Evolutionary conservation across 2,113 vertebrate genomes (phyloP).

Genomic region (Penelope pileata): DNA sequence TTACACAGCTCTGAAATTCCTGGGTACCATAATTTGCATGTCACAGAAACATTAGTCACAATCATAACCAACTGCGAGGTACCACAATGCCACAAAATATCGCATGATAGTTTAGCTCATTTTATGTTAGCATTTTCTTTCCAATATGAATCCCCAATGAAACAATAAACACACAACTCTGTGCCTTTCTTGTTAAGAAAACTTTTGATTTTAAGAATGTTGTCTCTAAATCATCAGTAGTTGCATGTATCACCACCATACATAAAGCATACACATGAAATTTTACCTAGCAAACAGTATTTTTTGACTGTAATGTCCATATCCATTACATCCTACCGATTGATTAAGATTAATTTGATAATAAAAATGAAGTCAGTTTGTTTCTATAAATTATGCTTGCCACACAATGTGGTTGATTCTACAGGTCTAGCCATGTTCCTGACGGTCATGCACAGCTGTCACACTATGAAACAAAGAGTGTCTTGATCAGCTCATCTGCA

Average conservation of each 20-base stretch:
- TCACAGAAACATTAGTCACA: background rate
- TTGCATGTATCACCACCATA: background rate
- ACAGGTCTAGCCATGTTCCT: background rate
- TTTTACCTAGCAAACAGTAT: background rate
- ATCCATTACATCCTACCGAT: background rate
- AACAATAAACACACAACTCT: background rate
- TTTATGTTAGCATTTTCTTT: background rate
- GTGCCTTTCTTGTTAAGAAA: background rate
- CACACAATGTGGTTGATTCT: background rate
- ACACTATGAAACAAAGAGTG: too few species aligned
- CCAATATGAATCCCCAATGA: background rate
- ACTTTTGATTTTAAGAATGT: background rate
- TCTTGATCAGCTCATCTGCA: too few species aligned
- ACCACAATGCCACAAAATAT: background rate
- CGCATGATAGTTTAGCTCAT: background rate
- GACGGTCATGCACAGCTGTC: too few species aligned
- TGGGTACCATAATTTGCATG: background rate
- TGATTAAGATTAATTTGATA: background rate
- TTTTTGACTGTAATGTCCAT: background rate
- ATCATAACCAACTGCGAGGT: background rate
- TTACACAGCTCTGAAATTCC: background rate
- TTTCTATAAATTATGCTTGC: background rate
- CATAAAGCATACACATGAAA: background rate
- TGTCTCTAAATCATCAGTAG: background rate
- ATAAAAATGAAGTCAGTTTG: fast-evolving